These are phyloP conservation scores for Rallus limicola DNA, from an alignment of 2,113 vertebrate genomes.

Conservation along the genomic window DNA sequence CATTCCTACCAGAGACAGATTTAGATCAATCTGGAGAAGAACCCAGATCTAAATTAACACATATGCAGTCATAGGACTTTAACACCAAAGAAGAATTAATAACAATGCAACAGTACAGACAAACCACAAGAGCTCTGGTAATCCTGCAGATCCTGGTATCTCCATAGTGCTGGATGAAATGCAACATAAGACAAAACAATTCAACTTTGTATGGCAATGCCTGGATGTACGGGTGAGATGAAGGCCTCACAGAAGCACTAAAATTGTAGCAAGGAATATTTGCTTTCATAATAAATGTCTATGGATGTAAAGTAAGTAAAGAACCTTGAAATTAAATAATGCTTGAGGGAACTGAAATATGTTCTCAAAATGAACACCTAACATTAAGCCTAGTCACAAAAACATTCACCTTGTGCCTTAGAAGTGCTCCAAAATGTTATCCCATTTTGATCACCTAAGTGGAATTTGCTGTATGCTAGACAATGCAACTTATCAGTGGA, in stretches of 20 bases:
- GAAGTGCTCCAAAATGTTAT: background rate
- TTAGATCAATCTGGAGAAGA: background rate
- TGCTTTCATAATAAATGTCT: background rate
- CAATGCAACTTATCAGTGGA: background rate
- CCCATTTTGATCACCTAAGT: background rate
- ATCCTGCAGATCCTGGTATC: background rate
- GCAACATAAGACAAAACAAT: background rate
- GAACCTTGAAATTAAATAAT: background rate
- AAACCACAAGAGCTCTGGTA: background rate
- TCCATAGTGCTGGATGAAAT: background rate
- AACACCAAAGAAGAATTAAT: background rate
- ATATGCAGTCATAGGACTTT: background rate
- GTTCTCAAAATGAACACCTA: background rate
- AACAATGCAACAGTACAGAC: background rate
- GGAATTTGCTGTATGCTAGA: background rate
- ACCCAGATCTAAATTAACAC: background rate
- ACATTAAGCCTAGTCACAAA: background rate
- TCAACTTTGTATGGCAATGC: background rate
- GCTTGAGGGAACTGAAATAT: background rate
- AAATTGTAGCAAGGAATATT: background rate
- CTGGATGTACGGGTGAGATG: background rate
- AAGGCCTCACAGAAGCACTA: background rate
- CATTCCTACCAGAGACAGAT: background rate
- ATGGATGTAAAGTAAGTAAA: background rate
- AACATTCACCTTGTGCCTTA: background rate